Conservation (phyloP, 2,888 invertebrate species). For the Periphyllus acericola region DNA sequence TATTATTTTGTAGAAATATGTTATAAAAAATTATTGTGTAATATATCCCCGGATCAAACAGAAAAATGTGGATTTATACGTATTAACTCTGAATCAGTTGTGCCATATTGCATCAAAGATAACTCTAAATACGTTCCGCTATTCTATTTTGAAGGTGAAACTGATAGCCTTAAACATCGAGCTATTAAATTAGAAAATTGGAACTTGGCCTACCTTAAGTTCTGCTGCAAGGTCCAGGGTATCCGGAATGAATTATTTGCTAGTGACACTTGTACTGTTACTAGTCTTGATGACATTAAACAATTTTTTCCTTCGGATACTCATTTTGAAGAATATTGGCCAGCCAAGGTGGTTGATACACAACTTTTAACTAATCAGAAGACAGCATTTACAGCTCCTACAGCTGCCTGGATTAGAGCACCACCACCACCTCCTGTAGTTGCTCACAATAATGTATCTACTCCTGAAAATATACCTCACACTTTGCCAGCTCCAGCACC, state of each 20-base stretch:
- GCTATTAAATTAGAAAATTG: conserved; percentile 89
- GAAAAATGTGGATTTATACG: conserved; percentile 91
- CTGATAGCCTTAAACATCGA: conserved; percentile 88
- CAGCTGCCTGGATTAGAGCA: conserved; percentile 25
- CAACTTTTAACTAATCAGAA: conserved; percentile 65
- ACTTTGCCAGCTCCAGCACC: conserved; percentile 62
- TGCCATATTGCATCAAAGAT: conserved; percentile 88
- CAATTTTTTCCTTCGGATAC: conserved; percentile 91
- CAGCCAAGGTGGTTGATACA: conserved; percentile 83
- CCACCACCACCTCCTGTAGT: conserved; percentile 37
- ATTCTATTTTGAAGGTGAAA: conserved; percentile 90
- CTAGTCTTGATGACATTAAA: conserved; percentile 88
- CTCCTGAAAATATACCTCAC: conserved; percentile 36
- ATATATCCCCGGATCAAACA: conserved; percentile 68
- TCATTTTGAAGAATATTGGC: conserved; percentile 93
- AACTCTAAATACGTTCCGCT: conserved; percentile 89
- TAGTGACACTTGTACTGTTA: conserved; percentile 89
- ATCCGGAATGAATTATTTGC: conserved; percentile 91
- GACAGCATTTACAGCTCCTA: conserved; percentile 20
- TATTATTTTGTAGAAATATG: conserved; percentile 91
- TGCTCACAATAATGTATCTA: conserved; percentile 38
- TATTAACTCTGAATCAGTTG: conserved; percentile 92
- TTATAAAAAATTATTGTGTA: conserved; percentile 81
- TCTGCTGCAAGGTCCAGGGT: conserved; percentile 94
- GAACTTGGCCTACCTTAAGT: conserved; percentile 92